Percentiles rank a stretch among this genome's conserved stretches.
These are phyloP conservation scores for Chymomyza fuscimana DNA, from an alignment of 2,888 invertebrate genomes.

Conservation along the genomic window DNA sequence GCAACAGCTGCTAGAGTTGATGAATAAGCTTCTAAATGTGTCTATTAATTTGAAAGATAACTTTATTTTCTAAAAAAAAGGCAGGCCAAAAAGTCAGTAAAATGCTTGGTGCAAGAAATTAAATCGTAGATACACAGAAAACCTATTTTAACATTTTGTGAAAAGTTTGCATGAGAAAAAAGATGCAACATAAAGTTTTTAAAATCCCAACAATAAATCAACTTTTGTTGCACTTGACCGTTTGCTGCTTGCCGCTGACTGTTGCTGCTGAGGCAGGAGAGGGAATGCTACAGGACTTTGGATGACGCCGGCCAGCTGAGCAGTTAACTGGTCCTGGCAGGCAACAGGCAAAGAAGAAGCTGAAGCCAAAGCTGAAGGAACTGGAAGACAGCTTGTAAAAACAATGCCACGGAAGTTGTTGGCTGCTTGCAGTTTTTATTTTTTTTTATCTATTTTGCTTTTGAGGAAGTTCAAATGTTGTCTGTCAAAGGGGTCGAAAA, in stretches of 20 bases:
- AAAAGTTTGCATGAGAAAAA: not conserved
- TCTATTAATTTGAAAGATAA: no score
- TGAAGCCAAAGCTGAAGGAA: not conserved
- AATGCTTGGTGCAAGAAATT: not conserved
- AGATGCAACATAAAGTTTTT: not conserved
- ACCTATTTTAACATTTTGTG: not conserved
- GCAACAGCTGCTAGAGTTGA: no score
- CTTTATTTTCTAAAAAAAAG: no score
- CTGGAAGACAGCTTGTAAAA: conserved; percentile 34
- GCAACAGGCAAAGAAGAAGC: not conserved
- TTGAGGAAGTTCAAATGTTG: conserved; percentile 55
- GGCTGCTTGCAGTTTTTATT: conserved; percentile 29
- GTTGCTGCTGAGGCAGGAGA: not conserved
- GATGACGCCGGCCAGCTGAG: conserved; percentile 20
- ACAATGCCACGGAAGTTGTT: conserved; percentile 47
- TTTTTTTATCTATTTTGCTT: conserved; percentile 35
- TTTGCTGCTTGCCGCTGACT: not conserved
- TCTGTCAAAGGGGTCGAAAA: conserved; percentile 26
- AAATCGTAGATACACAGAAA: not conserved
- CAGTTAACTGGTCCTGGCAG: conserved; percentile 31
- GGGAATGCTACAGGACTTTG: not conserved
- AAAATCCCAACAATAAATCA: conserved; percentile 55
- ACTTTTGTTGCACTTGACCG: conserved; percentile 45
- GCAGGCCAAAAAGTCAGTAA: not conserved
- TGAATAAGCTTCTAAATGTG: no score